Evolutionary conservation across 2,888 invertebrate genomes (phyloP), one percentile per base, ranked within the genome.

Genomic region (Apoda limacodes): DNA sequence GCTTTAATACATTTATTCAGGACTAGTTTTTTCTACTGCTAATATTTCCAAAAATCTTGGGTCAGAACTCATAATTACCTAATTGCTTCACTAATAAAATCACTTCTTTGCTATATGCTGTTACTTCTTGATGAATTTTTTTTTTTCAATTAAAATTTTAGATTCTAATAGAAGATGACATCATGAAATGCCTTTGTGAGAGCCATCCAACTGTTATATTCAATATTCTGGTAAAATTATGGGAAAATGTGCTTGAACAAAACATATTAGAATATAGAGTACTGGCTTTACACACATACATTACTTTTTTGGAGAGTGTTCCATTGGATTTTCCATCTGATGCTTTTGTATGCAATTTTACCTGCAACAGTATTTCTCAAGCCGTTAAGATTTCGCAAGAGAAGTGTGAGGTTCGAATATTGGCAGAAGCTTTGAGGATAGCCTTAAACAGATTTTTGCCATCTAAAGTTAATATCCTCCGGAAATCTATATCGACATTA

Each of bases 311-410:
- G 5, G 60, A 78, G 12, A 54, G 78, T 19, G 48, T 82, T 2
- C 65, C 76, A 0, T 45, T 67, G n/a, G 54, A 62, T 4, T 52
- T 68, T 25, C 46, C 64, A 2, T 69, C 85, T n/a, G 78, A 82
- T 5, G 60, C 69, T 1, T 86, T 83, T 42, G 51, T 88, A 9
- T 68, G 85, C 21, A 78, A 83, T 43, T 87, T 85, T 43, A 64
- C 83, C 4, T 75, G 82, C 30, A 75, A 82, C 38, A 82, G 76
- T 30, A 54, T 87, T 12, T 54, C 83, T 2, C 68, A 84, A 42
- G 61, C 83, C 2, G 81, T 84, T 2, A 80, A 76, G 40, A 52
- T 55, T 25, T 61, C 67, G 27, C 48, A 55, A 11, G 50, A 52
- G 6, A 53, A 61, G 28, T 42, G 51, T 2, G 57, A 69, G 24